These are phyloP conservation scores for Scomberomorus guttatus DNA, from an alignment of 2,797 vertebrate species.

Conservation along the genomic window DNA sequence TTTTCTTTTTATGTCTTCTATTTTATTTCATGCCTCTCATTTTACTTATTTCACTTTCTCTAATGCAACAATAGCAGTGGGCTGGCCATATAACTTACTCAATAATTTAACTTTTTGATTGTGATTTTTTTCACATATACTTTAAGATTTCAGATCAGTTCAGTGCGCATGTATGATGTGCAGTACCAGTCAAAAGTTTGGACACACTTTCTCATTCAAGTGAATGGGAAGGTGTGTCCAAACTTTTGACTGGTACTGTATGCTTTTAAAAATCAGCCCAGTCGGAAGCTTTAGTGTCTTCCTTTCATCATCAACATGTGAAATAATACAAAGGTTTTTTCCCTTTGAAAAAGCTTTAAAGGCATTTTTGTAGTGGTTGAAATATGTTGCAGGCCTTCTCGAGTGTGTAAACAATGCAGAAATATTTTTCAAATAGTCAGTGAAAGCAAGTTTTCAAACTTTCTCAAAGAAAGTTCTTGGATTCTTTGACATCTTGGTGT, in stretches of 20 bases:
- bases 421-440: slow-evolving; percentile 15
- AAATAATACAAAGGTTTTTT: slow-evolving; percentile 20
- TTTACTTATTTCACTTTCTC: slow-evolving; percentile 4
- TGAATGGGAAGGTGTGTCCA: no score
- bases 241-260: background rate
- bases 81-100: background rate
- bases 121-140: background rate
- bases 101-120: background rate
- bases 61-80: slow-evolving; percentile 13
- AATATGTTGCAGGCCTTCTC: slow-evolving; percentile 24
- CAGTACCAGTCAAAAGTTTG: background rate
- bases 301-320: slow-evolving; percentile 29
- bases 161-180: background rate
- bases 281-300: slow-evolving; percentile 9
- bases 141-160: slow-evolving; percentile 5
- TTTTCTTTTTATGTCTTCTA: no score
- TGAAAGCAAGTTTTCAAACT: slow-evolving; percentile 7
- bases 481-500: slow-evolving; percentile 33
- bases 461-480: slow-evolving; percentile 19
- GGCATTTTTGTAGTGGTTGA: slow-evolving; percentile 26
- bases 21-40: no score
- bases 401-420: slow-evolving; percentile 42
- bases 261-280: slow-evolving; percentile 11
- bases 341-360: slow-evolving; percentile 44
- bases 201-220: no score